A percentile compares a stretch with the other conserved stretches of the same genome.
Conservation (phyloP, 2,888 invertebrate genomes). For the Agriopis aurantiaria region DNA sequence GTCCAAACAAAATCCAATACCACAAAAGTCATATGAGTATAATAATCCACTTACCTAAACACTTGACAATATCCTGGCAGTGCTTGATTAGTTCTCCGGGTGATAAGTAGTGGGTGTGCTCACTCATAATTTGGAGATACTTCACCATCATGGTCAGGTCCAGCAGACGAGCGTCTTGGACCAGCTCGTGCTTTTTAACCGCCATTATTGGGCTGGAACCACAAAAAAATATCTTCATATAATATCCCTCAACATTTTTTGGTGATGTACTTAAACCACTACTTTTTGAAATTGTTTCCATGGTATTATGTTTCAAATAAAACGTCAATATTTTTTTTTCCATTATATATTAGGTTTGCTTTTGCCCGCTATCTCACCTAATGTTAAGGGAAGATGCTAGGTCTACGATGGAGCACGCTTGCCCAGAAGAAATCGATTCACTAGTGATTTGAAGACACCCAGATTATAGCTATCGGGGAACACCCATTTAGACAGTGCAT, state of each 20-base stretch:
- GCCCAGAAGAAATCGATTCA: too few relatives aligned
- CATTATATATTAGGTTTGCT: too few relatives aligned
- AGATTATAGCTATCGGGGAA: too few relatives aligned
- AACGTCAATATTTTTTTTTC: too few relatives aligned
- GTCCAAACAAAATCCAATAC: not conserved
- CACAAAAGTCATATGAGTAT: not conserved
- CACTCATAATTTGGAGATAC: constrained; percentile 81
- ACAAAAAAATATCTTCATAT: not conserved
- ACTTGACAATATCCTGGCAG: constrained; percentile 82
- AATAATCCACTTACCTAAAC: constrained; percentile 73
- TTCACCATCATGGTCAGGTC: constrained; percentile 72
- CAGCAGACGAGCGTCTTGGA: constrained; percentile 76
- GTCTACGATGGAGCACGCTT: too few relatives aligned
- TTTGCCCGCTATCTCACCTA: too few relatives aligned
- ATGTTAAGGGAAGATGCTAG: too few relatives aligned
- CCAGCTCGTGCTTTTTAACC: constrained; percentile 86
- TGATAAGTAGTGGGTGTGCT: constrained; percentile 73
- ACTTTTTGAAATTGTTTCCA: too few relatives aligned
- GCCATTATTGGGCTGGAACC: constrained; percentile 73
- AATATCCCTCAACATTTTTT: not conserved
- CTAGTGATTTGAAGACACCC: too few relatives aligned
- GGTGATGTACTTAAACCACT: not conserved
- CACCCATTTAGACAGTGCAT: too few relatives aligned
- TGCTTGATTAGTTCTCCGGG: constrained; percentile 76
- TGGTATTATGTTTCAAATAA: too few relatives aligned